Evolutionary conservation across 1,140 invertebrate species (phyloP).

Genomic region (Drosophila nannoptera): DNA sequence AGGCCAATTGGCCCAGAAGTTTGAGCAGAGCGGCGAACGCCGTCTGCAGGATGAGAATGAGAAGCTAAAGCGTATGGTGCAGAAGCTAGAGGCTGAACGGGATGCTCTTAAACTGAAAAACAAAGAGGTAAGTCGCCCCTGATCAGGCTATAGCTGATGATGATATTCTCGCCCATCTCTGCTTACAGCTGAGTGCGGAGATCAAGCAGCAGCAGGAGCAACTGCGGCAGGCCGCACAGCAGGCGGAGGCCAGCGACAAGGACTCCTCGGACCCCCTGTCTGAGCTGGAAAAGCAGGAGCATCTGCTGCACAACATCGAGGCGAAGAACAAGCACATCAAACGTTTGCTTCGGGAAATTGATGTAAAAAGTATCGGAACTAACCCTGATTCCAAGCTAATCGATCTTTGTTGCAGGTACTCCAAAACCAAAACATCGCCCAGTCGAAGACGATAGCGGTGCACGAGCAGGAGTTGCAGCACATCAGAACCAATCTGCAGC

Average conservation of each 20-base stretch:
- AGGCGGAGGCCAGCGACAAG: constrained; percentile 71
- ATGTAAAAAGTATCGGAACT: constrained; percentile 40
- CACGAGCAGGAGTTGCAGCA: constrained; percentile 64
- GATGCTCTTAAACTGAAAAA: constrained; percentile 49
- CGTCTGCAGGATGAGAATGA: constrained; percentile 72
- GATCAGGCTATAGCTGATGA: not conserved
- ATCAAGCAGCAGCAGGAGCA: constrained; percentile 66
- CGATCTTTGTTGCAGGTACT: constrained; percentile 45
- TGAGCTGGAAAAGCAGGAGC: constrained; percentile 74
- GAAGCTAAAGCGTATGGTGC: constrained; percentile 71
- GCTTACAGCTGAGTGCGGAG: constrained; percentile 53
- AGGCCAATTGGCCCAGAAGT: constrained; percentile 55
- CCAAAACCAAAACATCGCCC: constrained; percentile 71
- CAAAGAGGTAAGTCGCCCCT: constrained; percentile 50
- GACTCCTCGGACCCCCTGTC: constrained; percentile 77
- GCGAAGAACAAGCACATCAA: constrained; percentile 79
- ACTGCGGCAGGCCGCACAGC: constrained; percentile 54
- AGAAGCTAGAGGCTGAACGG: constrained; percentile 66
- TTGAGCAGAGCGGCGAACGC: constrained; percentile 38
- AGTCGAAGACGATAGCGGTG: constrained; percentile 67
- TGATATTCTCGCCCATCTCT: not conserved
- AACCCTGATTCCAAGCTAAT: not conserved
- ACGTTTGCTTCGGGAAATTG: constrained; percentile 71
- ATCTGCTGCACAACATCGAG: constrained; percentile 75
- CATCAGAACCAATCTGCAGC: constrained; percentile 49